Evolutionary conservation across 1,140 invertebrate genomes (phyloP).

Genomic region (Prorops nasuta): DNA sequence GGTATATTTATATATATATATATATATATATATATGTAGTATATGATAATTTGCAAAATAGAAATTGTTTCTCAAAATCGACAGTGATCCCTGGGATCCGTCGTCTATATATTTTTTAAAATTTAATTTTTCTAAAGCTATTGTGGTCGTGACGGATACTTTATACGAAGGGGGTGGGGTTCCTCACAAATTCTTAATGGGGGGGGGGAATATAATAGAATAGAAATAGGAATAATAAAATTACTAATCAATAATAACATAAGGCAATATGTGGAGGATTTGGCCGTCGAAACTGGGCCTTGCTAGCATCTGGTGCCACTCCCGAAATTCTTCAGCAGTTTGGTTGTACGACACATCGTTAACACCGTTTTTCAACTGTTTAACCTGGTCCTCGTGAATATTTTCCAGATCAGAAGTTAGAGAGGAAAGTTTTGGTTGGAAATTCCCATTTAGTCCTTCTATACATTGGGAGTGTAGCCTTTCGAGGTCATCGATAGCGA

Average conservation of each 20-base stretch:
- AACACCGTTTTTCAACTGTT: slow-evolving; percentile 15
- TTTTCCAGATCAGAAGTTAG: slow-evolving; percentile 21
- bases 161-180: no score
- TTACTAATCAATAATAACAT: slow-evolving; percentile 83
- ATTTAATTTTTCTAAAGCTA: no score
- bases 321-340: slow-evolving; percentile 62
- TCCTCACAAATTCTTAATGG: slow-evolving; percentile 18
- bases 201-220: no score
- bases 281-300: slow-evolving; percentile 69
- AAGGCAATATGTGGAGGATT: slow-evolving; percentile 83
- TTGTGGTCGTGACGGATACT: no score
- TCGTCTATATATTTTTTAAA: slow-evolving; percentile 19
- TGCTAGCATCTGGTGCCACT: slow-evolving; percentile 79
- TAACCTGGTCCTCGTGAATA: slow-evolving; percentile 9
- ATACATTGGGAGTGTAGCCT: slow-evolving; percentile 45
- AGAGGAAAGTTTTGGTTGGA: slow-evolving; percentile 38
- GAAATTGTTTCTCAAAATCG: slow-evolving; percentile 28
- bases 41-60: slow-evolving; percentile 26
- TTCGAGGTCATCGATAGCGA: slow-evolving; percentile 39
- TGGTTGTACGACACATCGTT: slow-evolving; percentile 25
- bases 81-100: slow-evolving; percentile 7
- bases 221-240: slow-evolving; percentile 33
- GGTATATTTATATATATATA: no score
- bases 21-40: no score
- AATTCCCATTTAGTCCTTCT: slow-evolving; percentile 53